Percentiles rank a stretch among this genome's conserved stretches.
Conservation (phyloP, 2,113 vertebrate species). For the Pagrus major region DNA sequence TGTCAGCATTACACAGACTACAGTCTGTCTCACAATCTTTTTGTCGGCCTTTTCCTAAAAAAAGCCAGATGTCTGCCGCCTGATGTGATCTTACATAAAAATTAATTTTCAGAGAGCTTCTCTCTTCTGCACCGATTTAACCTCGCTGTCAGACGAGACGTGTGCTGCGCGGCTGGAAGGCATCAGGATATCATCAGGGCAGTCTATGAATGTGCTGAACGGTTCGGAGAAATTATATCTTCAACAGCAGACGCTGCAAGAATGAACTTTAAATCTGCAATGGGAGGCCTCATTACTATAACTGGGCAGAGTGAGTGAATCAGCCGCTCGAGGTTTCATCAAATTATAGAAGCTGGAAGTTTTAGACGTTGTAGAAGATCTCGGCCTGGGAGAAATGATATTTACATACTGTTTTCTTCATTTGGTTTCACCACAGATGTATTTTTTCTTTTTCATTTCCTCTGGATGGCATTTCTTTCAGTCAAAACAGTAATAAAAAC, state of each 20-base stretch:
- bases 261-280: neutral
- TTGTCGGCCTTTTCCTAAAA: neutral
- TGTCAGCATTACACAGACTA: neutral
- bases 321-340: constrained; percentile 16
- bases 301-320: neutral
- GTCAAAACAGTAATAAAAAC: neutral
- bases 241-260: constrained; percentile 9
- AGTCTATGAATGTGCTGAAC: constrained; percentile 4
- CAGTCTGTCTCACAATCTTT: neutral
- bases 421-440: neutral
- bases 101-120: constrained; percentile 2
- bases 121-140: constrained; percentile 16
- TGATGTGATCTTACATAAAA: constrained; percentile 29
- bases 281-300: neutral
- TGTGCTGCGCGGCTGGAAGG: constrained; percentile 28
- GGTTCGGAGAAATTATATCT: neutral
- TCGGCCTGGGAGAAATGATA: neutral
- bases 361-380: neutral
- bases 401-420: neutral
- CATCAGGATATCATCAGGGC: constrained; percentile 34
- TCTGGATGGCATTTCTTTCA: neutral
- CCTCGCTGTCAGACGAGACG: constrained; percentile 23
- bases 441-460: neutral
- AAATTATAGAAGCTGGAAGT: constrained; percentile 1
- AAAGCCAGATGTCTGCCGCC: neutral